These are phyloP conservation scores for Pelmatolapia mariae DNA, from an alignment of 2,113 vertebrate genomes.

Conservation along the genomic window DNA sequence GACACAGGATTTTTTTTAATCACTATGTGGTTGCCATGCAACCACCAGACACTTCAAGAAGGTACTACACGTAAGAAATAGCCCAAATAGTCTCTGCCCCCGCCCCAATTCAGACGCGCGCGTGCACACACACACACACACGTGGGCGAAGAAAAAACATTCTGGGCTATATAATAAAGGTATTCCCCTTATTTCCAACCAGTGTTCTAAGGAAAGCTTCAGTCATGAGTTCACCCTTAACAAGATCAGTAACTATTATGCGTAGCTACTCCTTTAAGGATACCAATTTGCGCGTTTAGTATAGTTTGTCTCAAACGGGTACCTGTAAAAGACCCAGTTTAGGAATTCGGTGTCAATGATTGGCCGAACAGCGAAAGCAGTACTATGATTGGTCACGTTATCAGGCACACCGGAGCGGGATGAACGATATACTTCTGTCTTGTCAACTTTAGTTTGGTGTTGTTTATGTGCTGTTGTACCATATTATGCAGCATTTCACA, in stretches of 20 bases:
- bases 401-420: not conserved
- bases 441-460: not conserved
- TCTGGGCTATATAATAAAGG: not conserved
- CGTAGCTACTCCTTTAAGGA: not conserved
- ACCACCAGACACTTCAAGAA: not conserved
- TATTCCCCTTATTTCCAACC: not conserved
- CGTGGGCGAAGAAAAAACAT: not conserved
- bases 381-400: constrained; percentile 23
- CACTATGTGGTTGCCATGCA: not conserved
- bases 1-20: not conserved
- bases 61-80: not conserved
- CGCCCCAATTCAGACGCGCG: not conserved
- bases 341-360: not conserved
- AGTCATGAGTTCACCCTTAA: not conserved
- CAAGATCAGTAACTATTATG: not conserved
- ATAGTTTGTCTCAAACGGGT: not conserved
- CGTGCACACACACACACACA: not conserved
- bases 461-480: not conserved
- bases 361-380: not conserved
- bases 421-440: not conserved
- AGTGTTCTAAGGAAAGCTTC: not conserved
- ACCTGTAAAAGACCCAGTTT: not conserved
- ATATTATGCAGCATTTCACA: not conserved
- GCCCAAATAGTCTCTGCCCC: not conserved
- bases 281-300: not conserved